Percentiles rank a stretch among this genome's conserved stretches.
These are phyloP conservation scores for Drosophila cognata DNA, from an alignment of 2,888 invertebrate genomes.

Conservation along the genomic window DNA sequence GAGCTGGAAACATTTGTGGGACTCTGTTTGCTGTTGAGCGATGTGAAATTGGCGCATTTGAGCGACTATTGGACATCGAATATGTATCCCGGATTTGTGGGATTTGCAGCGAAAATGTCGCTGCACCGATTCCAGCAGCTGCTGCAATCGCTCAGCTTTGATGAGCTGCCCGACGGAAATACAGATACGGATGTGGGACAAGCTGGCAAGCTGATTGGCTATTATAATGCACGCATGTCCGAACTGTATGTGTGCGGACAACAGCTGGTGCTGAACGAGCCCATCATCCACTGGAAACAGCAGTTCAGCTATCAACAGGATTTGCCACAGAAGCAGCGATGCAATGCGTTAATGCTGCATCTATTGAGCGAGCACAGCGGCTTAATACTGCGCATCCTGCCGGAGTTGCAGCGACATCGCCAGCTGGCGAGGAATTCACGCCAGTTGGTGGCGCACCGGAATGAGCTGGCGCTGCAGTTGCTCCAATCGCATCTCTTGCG, in stretches of 20 bases:
- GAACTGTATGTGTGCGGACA: constrained; percentile 65
- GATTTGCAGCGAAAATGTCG: constrained; percentile 60
- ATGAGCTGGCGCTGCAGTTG: constrained; percentile 50
- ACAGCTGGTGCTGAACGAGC: constrained; percentile 70
- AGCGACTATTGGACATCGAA: constrained; percentile 65
- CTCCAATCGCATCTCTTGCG: constrained; percentile 47
- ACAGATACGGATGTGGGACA: constrained; percentile 11
- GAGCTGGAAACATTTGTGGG: constrained; percentile 69
- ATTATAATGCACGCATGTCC: constrained; percentile 66
- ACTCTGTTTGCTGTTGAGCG: constrained; percentile 62
- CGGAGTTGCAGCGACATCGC: constrained; percentile 46
- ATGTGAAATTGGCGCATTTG: constrained; percentile 55
- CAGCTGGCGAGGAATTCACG: constrained; percentile 59
- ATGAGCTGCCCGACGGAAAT: constrained; percentile 22
- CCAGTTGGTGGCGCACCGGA: constrained; percentile 57
- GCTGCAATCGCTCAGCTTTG: constrained; percentile 59
- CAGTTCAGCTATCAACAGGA: constrained; percentile 56
- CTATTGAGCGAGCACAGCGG: constrained; percentile 68
- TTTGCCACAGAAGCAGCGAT: constrained; percentile 56
- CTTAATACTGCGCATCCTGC: constrained; percentile 54
- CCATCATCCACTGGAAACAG: constrained; percentile 67
- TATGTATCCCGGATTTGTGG: constrained; percentile 55
- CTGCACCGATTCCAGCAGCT: constrained; percentile 56
- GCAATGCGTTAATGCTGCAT: constrained; percentile 62
- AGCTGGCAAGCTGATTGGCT: constrained; percentile 46